phyloP scores from a whole-genome alignment of 2,888 invertebrate species.

The Ligdia adustata region DNA sequence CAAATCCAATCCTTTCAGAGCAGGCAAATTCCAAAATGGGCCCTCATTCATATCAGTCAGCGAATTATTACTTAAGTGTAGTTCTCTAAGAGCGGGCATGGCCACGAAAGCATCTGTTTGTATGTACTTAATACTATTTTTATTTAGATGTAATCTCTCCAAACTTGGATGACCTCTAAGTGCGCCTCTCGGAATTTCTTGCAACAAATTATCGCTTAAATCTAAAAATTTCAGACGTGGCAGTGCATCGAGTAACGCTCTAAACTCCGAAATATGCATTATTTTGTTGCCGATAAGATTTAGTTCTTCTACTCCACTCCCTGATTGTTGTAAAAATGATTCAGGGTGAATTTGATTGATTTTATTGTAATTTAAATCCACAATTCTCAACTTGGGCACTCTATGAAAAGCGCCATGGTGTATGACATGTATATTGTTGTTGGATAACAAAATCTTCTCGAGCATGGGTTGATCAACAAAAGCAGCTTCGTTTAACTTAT shows the following conservation, averaged over 20 bases:
- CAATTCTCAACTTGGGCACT: slow-evolving; percentile 87
- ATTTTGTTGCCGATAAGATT: slow-evolving; percentile 91
- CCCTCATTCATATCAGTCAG: slow-evolving; percentile 88
- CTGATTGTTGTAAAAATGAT: slow-evolving; percentile 90
- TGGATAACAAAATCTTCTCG: slow-evolving; percentile 86
- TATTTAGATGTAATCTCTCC: slow-evolving; percentile 91
- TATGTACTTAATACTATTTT: slow-evolving; percentile 89
- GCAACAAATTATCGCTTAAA: slow-evolving; percentile 90
- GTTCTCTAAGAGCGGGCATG: slow-evolving; percentile 92
- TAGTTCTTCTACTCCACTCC: slow-evolving; percentile 90
- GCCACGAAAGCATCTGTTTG: slow-evolving; percentile 92
- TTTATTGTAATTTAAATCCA: slow-evolving; percentile 91
- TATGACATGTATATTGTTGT: slow-evolving; percentile 89
- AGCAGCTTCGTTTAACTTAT: slow-evolving; percentile 88
- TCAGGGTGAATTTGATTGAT: slow-evolving; percentile 91
- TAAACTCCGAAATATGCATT: slow-evolving; percentile 88
- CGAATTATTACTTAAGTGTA: slow-evolving; percentile 93
- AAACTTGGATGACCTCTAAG: slow-evolving; percentile 91
- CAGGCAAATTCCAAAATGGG: slow-evolving; percentile 93
- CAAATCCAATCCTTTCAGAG: slow-evolving; percentile 92
- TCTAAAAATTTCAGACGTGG: slow-evolving; percentile 91
- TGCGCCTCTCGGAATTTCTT: slow-evolving; percentile 90
- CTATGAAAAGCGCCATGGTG: slow-evolving; percentile 92
- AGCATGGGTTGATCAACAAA: slow-evolving; percentile 91
- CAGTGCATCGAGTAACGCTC: slow-evolving; percentile 89